Conservation (phyloP, 2,797 vertebrate genomes). For the Pangasius djambal region DNA sequence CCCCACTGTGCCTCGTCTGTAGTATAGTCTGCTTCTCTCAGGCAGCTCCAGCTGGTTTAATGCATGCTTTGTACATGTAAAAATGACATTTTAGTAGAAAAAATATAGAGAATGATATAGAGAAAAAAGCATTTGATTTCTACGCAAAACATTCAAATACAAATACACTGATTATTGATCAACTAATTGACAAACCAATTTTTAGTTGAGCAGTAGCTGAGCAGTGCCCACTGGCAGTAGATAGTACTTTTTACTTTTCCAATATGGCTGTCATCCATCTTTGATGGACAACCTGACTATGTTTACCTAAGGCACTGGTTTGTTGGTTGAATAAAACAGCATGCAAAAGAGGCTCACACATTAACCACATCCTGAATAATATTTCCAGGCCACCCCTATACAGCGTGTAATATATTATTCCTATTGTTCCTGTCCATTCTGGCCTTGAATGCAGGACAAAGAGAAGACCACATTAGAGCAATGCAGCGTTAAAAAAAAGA, state of each 20-base stretch:
- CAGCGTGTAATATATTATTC: conserved; percentile 40
- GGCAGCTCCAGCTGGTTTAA: conserved; percentile 58
- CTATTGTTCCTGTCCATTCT: conserved; percentile 59
- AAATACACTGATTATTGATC: background rate
- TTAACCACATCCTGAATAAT: conserved; percentile 58
- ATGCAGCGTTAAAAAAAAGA: conserved; percentile 53
- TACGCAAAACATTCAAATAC: background rate
- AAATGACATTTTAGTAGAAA: background rate
- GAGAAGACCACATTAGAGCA: conserved; percentile 60
- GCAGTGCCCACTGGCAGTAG: background rate
- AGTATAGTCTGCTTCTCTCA: conserved; percentile 43
- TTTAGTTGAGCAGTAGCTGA: background rate
- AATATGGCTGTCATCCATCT: background rate
- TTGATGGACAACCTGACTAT: background rate
- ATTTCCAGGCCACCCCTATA: conserved; percentile 44
- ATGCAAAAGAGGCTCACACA: conserved; percentile 57
- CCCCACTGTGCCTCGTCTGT: conserved; percentile 63
- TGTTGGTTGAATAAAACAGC: conserved; percentile 61
- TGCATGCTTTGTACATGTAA: background rate
- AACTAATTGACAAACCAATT: background rate
- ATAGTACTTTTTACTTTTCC: background rate
- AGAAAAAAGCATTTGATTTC: background rate
- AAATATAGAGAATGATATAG: background rate
- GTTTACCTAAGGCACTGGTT: background rate
- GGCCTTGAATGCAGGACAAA: conserved; percentile 51